Conservation (phyloP, 2,113 vertebrate species). For the Ursus arctos region DNA sequence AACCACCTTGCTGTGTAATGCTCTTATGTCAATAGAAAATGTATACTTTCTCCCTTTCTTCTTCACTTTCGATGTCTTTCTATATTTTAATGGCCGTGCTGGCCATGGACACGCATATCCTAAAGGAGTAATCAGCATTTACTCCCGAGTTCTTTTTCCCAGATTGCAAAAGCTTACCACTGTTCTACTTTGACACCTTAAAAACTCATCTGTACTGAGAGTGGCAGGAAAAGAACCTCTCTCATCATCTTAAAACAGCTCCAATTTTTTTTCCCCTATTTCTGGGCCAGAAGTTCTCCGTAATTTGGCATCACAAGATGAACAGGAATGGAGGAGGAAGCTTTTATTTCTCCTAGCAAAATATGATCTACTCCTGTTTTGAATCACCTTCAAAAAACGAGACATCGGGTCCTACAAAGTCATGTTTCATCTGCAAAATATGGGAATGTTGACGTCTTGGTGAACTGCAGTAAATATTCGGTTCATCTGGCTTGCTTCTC, state of each 20-base stretch:
- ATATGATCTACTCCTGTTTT: conserved; percentile 59
- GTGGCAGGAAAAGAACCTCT: not conserved
- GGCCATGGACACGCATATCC: not conserved
- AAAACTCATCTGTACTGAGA: not conserved
- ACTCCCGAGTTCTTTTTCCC: not conserved
- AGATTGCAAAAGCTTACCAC: not conserved
- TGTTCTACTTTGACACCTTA: conserved; percentile 41
- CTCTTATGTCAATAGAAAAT: not conserved
- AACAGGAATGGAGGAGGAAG: not conserved
- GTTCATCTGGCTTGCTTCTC: conserved; percentile 21
- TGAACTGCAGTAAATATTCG: conserved; percentile 62
- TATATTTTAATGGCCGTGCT: not conserved
- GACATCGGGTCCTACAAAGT: conserved; percentile 30
- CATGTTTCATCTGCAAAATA: conserved; percentile 53
- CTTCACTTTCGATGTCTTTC: not conserved
- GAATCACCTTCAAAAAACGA: conserved; percentile 68
- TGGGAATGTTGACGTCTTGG: not conserved
- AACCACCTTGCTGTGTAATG: not conserved
- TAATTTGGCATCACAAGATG: conserved; percentile 33
- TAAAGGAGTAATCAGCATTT: not conserved
- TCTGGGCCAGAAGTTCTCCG: not conserved
- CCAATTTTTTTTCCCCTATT: not conserved
- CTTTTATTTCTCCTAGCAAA: conserved; percentile 57
- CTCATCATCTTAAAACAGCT: conserved; percentile 54
- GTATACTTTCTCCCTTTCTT: not conserved